Conservation (phyloP, 2,797 vertebrate genomes). For the Hoplostethus mediterraneus region DNA sequence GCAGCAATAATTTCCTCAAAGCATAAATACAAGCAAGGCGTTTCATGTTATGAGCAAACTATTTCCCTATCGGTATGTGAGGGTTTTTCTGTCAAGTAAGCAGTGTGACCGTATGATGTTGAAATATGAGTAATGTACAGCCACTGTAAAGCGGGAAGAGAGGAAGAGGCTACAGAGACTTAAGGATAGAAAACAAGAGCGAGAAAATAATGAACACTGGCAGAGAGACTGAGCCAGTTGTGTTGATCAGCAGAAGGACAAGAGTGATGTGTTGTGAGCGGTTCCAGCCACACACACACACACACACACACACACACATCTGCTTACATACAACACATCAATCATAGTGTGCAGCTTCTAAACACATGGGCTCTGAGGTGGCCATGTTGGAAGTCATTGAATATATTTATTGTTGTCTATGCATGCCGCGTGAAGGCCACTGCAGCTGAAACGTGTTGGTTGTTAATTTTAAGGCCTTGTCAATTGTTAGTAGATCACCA, state of each 20-base stretch:
- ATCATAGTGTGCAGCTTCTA: conserved; percentile 25
- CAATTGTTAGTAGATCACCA: too few species aligned
- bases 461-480: too few species aligned
- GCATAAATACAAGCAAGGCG: not conserved
- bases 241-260: conserved; percentile 8
- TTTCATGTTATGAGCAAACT: too few species aligned
- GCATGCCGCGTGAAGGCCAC: too few species aligned
- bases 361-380: conserved; percentile 8
- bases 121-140: not conserved
- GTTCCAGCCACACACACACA: conserved; percentile 39
- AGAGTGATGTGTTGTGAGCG: conserved; percentile 23
- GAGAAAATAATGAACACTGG: not conserved
- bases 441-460: too few species aligned
- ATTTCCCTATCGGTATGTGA: too few species aligned
- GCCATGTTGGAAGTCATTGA: too few species aligned
- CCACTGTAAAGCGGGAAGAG: not conserved
- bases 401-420: too few species aligned
- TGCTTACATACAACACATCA: conserved; percentile 46
- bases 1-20: not conserved
- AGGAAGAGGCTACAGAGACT: not conserved
- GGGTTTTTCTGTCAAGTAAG: not conserved
- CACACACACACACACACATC: conserved; percentile 17
- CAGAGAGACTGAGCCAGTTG: not conserved
- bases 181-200: too few species aligned
- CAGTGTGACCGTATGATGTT: not conserved